Conservation (phyloP, 1,140 invertebrate genomes). For the Drosophila varians region DNA sequence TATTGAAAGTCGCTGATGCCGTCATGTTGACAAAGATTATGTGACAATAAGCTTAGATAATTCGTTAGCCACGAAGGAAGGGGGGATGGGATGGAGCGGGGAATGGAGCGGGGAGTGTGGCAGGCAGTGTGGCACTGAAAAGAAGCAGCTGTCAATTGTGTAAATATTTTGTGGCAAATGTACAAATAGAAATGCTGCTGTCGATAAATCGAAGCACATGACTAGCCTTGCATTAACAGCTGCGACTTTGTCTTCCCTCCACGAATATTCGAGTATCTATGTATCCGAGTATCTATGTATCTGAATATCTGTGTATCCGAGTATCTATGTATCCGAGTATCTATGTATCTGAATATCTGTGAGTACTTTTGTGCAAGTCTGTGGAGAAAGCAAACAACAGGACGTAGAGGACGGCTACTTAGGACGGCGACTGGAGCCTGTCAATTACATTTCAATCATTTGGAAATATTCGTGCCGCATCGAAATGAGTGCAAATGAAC, state of each 20-base stretch:
- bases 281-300: constrained; percentile 2
- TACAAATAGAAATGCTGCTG: constrained; percentile 62
- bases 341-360: neutral
- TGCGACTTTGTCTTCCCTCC: constrained; percentile 47
- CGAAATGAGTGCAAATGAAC: constrained; percentile 29
- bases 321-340: neutral
- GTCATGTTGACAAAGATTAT: constrained; percentile 60
- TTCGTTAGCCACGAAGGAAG: constrained; percentile 45
- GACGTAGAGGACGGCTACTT: constrained; percentile 7
- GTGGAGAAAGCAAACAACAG: neutral
- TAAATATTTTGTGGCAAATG: constrained; percentile 62
- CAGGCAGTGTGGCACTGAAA: neutral
- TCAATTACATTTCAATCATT: constrained; percentile 59
- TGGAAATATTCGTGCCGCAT: constrained; percentile 24
- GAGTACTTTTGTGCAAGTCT: neutral
- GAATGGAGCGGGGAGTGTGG: constrained; percentile 8
- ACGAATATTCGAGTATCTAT: too few species aligned
- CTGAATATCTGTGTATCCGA: constrained; percentile 4
- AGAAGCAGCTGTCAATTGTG: constrained; percentile 62
- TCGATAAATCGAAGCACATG: constrained; percentile 63
- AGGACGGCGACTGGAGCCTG: constrained; percentile 27
- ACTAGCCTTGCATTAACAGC: constrained; percentile 60
- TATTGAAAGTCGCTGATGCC: constrained; percentile 14
- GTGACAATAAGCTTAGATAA: constrained; percentile 58
- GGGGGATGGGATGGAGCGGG: too few species aligned